Percentiles rank a stretch among this genome's conserved stretches.
Evolutionary conservation across 2,113 vertebrate species (phyloP).

Genomic region (Pedionomus torquatus): DNA sequence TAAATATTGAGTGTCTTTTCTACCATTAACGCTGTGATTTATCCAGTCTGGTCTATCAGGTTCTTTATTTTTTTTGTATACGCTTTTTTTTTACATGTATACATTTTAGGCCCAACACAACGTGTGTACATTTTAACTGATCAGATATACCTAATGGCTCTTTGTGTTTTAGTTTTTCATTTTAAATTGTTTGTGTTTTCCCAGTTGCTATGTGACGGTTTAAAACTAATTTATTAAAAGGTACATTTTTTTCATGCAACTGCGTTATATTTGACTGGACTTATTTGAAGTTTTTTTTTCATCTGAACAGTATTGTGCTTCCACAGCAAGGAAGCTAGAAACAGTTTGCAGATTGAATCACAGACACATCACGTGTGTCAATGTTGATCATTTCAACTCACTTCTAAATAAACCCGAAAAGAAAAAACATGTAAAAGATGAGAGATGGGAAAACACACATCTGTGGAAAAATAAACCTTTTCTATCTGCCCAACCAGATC

Average conservation of each 20-base stretch:
- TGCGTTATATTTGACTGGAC: background rate
- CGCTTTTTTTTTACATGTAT: background rate
- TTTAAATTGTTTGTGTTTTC: background rate
- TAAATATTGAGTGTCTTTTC: background rate
- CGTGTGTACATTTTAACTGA: background rate
- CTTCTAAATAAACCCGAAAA: slow-evolving; percentile 23
- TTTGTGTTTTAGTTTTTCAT: background rate
- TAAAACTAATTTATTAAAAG: slow-evolving; percentile 7
- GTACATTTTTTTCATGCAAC: background rate
- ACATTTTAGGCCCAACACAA: background rate
- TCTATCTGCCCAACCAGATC: slow-evolving; percentile 2
- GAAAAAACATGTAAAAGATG: background rate
- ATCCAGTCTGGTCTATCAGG: background rate
- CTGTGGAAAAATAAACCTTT: slow-evolving; percentile 23
- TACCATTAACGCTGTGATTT: background rate
- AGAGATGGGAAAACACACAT: background rate
- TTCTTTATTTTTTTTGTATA: background rate
- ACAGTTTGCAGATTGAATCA: background rate
- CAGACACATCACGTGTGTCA: background rate
- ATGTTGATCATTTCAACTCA: slow-evolving; percentile 29
- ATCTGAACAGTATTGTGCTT: background rate
- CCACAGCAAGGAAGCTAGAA: background rate
- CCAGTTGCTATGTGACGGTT: background rate
- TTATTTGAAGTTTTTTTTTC: background rate
- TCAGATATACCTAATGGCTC: background rate